Evolutionary conservation across 2,113 vertebrate genomes (phyloP).

Genomic region (Hipposideros armiger): DNA sequence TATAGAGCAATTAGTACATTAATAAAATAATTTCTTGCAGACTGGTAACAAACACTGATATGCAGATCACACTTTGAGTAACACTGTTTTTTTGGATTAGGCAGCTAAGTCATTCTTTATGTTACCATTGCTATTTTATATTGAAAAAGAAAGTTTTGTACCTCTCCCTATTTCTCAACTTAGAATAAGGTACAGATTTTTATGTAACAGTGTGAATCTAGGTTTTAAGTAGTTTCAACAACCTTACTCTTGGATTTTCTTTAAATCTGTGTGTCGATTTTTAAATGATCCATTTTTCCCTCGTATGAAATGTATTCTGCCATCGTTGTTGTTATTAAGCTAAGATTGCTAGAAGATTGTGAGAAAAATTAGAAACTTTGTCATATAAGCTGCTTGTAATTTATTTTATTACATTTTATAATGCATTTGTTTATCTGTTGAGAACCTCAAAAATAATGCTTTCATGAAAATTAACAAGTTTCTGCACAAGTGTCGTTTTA

Average conservation of each 20-base stretch:
- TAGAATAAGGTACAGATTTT: background rate
- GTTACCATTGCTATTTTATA: background rate
- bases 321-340: background rate
- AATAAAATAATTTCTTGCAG: conserved; percentile 7
- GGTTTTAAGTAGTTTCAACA: background rate
- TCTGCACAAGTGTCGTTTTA: conserved; percentile 34
- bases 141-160: background rate
- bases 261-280: conserved; percentile 17
- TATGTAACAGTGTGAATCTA: background rate
- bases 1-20: background rate
- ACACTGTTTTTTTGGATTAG: background rate
- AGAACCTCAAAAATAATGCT: background rate
- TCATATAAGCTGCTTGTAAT: conserved; percentile 25
- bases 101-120: background rate
- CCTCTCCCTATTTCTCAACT: background rate
- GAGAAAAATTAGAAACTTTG: conserved; percentile 40
- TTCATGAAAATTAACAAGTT: conserved; percentile 17
- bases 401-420: conserved; percentile 42
- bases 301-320: conserved; percentile 30
- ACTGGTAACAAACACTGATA: background rate
- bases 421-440: conserved; percentile 14
- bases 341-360: background rate
- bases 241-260: background rate
- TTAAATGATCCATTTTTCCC: background rate
- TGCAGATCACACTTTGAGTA: background rate